These are phyloP conservation scores for Lasioglossum figueresi DNA, from an alignment of 2,888 invertebrate genomes.

Conservation along the genomic window DNA sequence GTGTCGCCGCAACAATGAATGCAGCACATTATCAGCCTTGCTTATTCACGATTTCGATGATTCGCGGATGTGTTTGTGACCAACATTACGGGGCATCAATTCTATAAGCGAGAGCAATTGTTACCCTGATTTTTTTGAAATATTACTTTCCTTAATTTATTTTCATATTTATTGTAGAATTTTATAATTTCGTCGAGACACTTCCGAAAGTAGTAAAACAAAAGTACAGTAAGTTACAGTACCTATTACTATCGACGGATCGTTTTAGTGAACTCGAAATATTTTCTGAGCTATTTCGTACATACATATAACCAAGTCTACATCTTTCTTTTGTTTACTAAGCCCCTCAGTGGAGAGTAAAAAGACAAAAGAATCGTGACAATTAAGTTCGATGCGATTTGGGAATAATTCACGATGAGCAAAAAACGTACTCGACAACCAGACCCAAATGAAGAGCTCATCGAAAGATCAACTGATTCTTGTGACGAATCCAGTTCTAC, in stretches of 20 bases:
- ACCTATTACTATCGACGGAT: neutral
- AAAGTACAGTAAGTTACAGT: neutral
- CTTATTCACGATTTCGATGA: conserved; percentile 7
- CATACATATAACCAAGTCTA: conserved; percentile 22
- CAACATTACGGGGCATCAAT: neutral
- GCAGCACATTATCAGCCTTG: conserved; percentile 6
- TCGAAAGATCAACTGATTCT: conserved; percentile 88
- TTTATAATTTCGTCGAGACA: neutral
- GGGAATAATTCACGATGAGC: conserved; percentile 85
- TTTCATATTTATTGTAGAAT: conserved; percentile 15
- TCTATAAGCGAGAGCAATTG: conserved; percentile 16
- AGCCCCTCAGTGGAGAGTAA: conserved; percentile 5
- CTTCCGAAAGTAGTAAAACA: neutral
- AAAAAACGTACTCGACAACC: conserved; percentile 90
- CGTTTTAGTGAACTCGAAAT: conserved; percentile 6
- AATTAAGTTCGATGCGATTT: conserved; percentile 21
- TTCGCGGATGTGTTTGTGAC: neutral
- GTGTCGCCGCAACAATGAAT: conserved; percentile 7
- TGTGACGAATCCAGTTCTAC: conserved; percentile 86
- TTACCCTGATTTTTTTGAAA: conserved; percentile 13
- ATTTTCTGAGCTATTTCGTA: neutral
- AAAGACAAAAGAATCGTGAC: neutral
- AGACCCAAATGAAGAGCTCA: conserved; percentile 87
- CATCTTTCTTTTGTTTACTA: conserved; percentile 55
- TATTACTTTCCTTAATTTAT: conserved; percentile 24